phyloP scores from a whole-genome alignment of 2,113 vertebrate species.

The Vimba vimba region DNA sequence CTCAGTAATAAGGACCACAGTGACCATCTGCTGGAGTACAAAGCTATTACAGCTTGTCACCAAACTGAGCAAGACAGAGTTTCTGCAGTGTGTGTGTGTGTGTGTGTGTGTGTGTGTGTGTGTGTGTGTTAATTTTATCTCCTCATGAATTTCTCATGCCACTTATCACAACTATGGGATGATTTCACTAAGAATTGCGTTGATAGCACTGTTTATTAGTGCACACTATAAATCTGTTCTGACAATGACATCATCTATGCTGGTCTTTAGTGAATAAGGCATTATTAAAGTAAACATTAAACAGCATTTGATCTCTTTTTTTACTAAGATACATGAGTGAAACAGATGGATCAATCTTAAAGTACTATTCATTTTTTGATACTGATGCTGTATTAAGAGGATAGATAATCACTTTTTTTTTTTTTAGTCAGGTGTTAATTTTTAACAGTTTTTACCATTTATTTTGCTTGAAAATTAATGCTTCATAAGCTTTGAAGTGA shows the following conservation, averaged over 20 bases:
- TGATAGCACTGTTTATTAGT: neutral
- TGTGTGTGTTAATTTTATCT: neutral
- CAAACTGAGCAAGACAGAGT: conserved; percentile 38
- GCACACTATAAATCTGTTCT: neutral
- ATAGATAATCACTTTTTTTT: too few relatives aligned
- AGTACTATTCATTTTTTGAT: too few relatives aligned
- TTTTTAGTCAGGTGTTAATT: too few relatives aligned
- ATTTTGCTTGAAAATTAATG: too few relatives aligned
- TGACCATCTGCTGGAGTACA: conserved; percentile 49
- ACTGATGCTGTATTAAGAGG: too few relatives aligned
- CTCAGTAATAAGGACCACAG: conserved; percentile 43
- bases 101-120: conserved; percentile 13
- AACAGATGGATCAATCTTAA: too few relatives aligned
- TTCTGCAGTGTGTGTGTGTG: conserved; percentile 22
- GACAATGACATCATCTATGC: neutral
- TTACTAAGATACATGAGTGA: neutral
- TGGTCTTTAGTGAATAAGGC: neutral
- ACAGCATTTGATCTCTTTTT: neutral
- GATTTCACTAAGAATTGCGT: neutral
- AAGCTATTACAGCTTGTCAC: conserved; percentile 48
- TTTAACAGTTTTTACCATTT: too few relatives aligned
- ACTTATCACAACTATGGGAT: neutral
- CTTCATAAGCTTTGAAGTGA: neutral
- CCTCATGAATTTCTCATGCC: neutral
- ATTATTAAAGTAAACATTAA: neutral